Evolutionary conservation across 2,888 invertebrate genomes (phyloP), one percentile per base, ranked within the genome.

Genomic region (Hecatera dysodea): DNA sequence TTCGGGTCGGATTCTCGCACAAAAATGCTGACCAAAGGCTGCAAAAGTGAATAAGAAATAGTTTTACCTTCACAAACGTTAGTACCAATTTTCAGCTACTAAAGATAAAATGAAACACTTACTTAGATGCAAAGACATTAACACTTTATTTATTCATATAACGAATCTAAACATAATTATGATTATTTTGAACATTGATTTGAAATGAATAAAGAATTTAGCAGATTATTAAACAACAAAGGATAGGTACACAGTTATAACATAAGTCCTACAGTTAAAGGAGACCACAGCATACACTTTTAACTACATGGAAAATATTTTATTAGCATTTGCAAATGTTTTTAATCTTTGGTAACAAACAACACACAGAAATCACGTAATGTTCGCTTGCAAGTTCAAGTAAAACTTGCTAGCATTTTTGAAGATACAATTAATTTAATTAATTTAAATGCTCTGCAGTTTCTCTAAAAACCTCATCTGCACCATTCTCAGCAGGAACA

Each of bases 21-120:
- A 46, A 61, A 70, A 74, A 56, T 55, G 56, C 70, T 68, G 70
- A 78, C 66, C 63, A 48, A 60, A n/a, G 9, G 36, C 50, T 71
- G 64, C 72, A 67, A 46, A 22, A 33, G 24, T n/a, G 9, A 60
- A 64, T 42, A 57, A 63, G 50, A 66, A 62, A 67, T 48, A 72
- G 29, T 46, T 36, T 55, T 55, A 42, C 12, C 12, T 55, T 36
- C 24, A 55, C 17, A 55, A 55, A 64, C 27, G 8, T 33, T 22
- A 36, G 29, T 2, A 36, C 2, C 7, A 19, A 36, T 46, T 22
- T 55, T 27, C 36, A 22, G 7, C 17, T 42, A 42, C 36, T 6
- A 7, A 17, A 48, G 48, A 4, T 48, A 22, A 22, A 22, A 4
- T 1, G 5, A 48, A 22, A 48, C 15, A 1, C 22, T 24, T n/a